A percentile compares a stretch with the other conserved stretches of the same genome.
phyloP scores from a whole-genome alignment of 2,113 vertebrate genomes.

The Progne subis region DNA sequence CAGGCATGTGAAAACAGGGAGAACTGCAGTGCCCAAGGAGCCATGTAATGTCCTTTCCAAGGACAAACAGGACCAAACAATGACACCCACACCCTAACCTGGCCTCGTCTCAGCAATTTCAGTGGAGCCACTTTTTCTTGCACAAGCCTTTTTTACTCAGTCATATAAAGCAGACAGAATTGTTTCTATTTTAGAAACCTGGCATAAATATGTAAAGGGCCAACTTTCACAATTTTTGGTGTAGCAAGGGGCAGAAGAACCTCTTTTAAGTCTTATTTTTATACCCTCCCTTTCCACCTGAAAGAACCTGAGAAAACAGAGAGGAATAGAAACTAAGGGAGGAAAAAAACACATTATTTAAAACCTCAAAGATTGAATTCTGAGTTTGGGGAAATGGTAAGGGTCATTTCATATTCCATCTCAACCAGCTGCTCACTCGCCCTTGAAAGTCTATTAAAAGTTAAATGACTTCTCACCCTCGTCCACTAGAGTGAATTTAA shows the following conservation, averaged over 20 bases:
- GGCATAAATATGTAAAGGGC: neutral
- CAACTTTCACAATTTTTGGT: neutral
- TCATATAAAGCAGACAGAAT: neutral
- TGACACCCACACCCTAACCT: neutral
- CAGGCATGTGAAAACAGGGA: neutral
- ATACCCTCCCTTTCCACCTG: neutral
- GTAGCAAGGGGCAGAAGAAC: neutral
- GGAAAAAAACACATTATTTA: neutral
- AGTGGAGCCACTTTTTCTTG: neutral
- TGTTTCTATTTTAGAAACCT: neutral
- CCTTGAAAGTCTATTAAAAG: conserved; percentile 59
- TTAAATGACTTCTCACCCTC: conserved; percentile 57
- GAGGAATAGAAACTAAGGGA: neutral
- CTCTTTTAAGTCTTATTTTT: neutral
- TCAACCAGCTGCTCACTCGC: conserved; percentile 29
- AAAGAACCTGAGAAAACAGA: neutral
- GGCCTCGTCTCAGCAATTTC: neutral
- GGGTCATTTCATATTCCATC: conserved; percentile 34
- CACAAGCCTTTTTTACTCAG: neutral
- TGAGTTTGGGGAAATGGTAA: conserved; percentile 23
- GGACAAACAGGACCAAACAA: neutral
- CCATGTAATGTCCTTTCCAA: neutral
- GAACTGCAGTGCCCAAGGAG: neutral
- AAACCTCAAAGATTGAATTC: conserved; percentile 32
- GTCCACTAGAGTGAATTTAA: conserved; percentile 54